A percentile compares a stretch with the other conserved stretches of the same genome.
These are phyloP conservation scores for Rafetus swinhoei DNA, from an alignment of 2,113 vertebrate species.

Conservation along the genomic window DNA sequence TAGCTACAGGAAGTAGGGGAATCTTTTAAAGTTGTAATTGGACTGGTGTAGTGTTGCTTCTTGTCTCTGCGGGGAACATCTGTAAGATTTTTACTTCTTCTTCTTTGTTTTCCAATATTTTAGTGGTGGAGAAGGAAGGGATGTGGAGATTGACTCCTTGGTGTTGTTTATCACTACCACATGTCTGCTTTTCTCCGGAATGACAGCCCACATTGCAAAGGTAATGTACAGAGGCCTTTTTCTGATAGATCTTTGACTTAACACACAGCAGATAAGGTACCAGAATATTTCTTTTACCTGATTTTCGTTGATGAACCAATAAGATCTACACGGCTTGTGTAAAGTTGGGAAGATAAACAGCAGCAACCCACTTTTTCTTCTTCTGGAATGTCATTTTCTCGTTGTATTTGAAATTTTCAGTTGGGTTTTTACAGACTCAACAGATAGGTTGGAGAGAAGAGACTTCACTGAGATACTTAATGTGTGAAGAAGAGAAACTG, in stretches of 20 bases:
- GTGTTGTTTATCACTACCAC: background rate
- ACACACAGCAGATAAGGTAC: background rate
- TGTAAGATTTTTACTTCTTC: background rate
- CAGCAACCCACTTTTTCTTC: background rate
- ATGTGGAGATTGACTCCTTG: background rate
- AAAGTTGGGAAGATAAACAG: background rate
- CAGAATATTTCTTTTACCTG: background rate
- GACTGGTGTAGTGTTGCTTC: background rate
- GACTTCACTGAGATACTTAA: background rate
- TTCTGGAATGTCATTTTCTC: background rate
- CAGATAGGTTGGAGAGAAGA: background rate
- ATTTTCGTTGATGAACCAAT: background rate
- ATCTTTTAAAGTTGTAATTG: slow-evolving; percentile 17
- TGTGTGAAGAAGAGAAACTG: background rate
- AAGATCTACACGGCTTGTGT: background rate
- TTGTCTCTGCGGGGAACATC: background rate
- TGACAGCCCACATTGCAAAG: background rate
- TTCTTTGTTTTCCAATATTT: slow-evolving; percentile 22
- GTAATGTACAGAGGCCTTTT: background rate
- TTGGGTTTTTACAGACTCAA: background rate
- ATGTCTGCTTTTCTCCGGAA: background rate
- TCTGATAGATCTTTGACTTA: background rate
- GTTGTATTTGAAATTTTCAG: background rate
- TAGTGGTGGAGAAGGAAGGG: background rate
- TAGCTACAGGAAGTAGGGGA: background rate